Base-by-base conservation (phyloP, 2,888 invertebrate species). In the Harmothoe impar region DNA sequence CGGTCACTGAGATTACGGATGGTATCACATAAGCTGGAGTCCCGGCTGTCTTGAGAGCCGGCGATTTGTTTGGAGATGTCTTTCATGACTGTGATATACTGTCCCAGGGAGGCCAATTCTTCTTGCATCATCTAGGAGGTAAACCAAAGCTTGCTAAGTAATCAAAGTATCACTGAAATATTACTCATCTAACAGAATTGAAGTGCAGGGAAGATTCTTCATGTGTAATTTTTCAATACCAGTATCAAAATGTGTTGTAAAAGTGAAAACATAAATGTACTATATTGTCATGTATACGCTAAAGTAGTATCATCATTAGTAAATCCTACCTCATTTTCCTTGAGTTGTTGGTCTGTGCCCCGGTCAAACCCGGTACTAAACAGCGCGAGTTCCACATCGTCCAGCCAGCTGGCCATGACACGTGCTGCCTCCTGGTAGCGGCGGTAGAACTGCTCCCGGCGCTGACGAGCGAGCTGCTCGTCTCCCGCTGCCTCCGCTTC, bases 381-480 rank as follows among this genome's bases (percentile, higher is more conserved):
- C 85, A 95, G 92, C 51, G 94, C 93, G 72, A 93, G 93, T 90
- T 95, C 94, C 0, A 94, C 93, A 15, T 93, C 91, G 91, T 95
- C 95, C 62, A 95, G 92, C 94, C 95, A 95, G 43, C 92, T 91
- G 7, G 95, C 95, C 51, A 95, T 93, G 89, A 93, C 93, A 43
- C 93, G 92, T 31, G 95, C 91, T 0, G 94, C 94, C 89, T 94
- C 94, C 92, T 94, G 94, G 91, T 94, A 95, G 81, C 93, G 93
- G 92, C 94, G 94, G 92, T 95, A 95, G 92, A 94, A 93, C 25
- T 94, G 91, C 20, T 93, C 93, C 77, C 93, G 92, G 43, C 94
- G 93, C 51, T 94, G 92, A 1, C 94, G 92, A 7, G 94, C 77
- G 90, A 94, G 94, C 89, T 93, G 51, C 56, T 89, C 88, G 7